Evolutionary conservation across 2,888 invertebrate genomes (phyloP).

Genomic region (Harmothoe impar): DNA sequence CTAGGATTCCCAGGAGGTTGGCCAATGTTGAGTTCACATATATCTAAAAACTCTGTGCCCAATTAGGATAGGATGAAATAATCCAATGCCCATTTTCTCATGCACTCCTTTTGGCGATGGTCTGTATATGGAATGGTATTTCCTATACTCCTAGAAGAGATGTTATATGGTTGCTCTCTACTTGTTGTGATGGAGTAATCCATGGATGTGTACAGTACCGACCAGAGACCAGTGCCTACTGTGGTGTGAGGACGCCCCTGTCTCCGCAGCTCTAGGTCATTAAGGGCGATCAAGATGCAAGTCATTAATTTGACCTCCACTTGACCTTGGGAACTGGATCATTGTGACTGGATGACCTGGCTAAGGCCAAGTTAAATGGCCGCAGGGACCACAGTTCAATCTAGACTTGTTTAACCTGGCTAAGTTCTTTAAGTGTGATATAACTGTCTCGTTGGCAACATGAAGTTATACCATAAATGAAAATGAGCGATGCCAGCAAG

Average conservation of each 20-base stretch:
- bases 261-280: neutral
- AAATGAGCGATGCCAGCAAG: no score
- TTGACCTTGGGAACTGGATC: neutral
- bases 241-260: neutral
- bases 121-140: no score
- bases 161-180: no score
- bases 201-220: neutral
- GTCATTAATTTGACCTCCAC: constrained; percentile 4
- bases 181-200: neutral
- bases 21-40: no score
- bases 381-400: neutral
- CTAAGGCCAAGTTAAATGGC: neutral
- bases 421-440: neutral
- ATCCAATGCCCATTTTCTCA: no score
- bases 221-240: neutral
- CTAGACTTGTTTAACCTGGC: neutral
- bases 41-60: no score
- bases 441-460: no score
- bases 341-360: neutral
- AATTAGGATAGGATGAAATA: no score
- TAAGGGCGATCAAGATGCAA: neutral
- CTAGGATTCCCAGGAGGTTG: no score
- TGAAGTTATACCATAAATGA: no score
- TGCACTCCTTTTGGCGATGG: no score
- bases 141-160: no score